phyloP scores from a whole-genome alignment of 1,140 invertebrate genomes.

The Lucilia sericata region DNA sequence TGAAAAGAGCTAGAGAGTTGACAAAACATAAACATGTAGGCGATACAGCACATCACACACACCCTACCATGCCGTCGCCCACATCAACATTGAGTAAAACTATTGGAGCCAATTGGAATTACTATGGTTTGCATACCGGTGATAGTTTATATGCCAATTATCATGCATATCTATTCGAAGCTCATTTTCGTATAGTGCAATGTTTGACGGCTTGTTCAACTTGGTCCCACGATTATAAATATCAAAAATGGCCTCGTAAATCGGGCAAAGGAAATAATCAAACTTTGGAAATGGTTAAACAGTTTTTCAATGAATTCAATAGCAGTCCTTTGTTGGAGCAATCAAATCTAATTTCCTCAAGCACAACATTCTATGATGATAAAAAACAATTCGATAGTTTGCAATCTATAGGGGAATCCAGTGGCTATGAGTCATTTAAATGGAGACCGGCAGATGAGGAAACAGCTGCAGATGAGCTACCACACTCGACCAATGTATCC shows the following conservation, averaged over 20 bases:
- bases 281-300: slow-evolving; percentile 62
- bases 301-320: slow-evolving; percentile 63
- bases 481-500: slow-evolving; percentile 48
- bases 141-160: slow-evolving; percentile 81
- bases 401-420: slow-evolving; percentile 82
- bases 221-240: slow-evolving; percentile 74
- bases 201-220: slow-evolving; percentile 78
- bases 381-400: slow-evolving; percentile 72
- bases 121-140: slow-evolving; percentile 69
- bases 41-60: slow-evolving; percentile 45
- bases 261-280: slow-evolving; percentile 54
- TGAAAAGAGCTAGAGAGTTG: slow-evolving; percentile 63
- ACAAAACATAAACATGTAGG: slow-evolving; percentile 59
- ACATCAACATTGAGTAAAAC: slow-evolving; percentile 65
- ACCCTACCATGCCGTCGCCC: slow-evolving; percentile 53
- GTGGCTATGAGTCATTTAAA: slow-evolving; percentile 86
- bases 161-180: slow-evolving; percentile 86
- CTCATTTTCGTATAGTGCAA: slow-evolving; percentile 79
- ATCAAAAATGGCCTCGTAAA: slow-evolving; percentile 63
- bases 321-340: slow-evolving; percentile 30
- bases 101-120: slow-evolving; percentile 69
- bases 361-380: slow-evolving; percentile 51
- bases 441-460: slow-evolving; percentile 73
- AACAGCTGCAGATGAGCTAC: slow-evolving; percentile 48
- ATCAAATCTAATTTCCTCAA: slow-evolving; percentile 17